A percentile compares a stretch with the other conserved stretches of the same genome.
Evolutionary conservation across 2,888 invertebrate species (phyloP).

Genomic region (Stegophylla sp.): DNA sequence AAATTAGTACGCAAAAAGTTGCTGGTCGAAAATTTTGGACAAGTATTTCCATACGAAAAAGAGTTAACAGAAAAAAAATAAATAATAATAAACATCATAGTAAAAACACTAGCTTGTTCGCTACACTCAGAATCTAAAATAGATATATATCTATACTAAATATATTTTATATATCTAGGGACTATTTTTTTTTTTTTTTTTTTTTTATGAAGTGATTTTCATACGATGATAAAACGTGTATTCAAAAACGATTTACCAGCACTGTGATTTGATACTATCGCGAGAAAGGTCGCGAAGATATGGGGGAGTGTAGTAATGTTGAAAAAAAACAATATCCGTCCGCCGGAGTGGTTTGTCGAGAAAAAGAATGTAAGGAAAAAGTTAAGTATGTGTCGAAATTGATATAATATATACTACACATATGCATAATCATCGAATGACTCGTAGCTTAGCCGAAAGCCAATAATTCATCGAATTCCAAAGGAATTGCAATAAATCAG

Average conservation of each 20-base stretch:
- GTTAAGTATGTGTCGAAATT: conserved; percentile 7
- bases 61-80: no score
- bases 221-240: not conserved
- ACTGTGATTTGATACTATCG: not conserved
- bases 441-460: conserved; percentile 6
- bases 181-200: not conserved
- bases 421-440: conserved; percentile 13
- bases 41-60: no score
- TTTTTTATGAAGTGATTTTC: no score
- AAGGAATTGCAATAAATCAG: conserved; percentile 14
- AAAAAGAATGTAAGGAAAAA: conserved; percentile 25
- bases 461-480: conserved; percentile 7
- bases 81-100: no score
- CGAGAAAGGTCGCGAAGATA: no score
- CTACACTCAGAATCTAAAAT: no score
- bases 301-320: not conserved
- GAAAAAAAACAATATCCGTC: conserved; percentile 6
- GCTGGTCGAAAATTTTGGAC: no score
- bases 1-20: no score
- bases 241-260: not conserved
- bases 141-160: no score
- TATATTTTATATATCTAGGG: no score
- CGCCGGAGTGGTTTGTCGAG: not conserved
- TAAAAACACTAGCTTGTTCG: no score
- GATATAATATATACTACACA: not conserved